phyloP scores from a whole-genome alignment of 1,140 invertebrate genomes.

The Notospermus geniculatus region DNA sequence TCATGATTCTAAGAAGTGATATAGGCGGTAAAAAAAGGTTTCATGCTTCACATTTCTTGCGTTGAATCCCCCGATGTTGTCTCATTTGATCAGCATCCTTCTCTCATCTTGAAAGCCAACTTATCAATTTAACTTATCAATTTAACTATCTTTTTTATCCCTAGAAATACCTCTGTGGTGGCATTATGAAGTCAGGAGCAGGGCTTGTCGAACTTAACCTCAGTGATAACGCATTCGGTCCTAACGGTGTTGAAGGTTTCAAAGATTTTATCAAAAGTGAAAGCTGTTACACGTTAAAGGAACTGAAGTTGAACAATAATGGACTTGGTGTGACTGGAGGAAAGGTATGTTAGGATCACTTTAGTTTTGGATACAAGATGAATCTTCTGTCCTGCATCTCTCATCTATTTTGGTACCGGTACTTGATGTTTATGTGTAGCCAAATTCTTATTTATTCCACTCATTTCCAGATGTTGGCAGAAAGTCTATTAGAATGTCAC shows the following conservation, averaged over 20 bases:
- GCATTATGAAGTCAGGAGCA: constrained; percentile 76
- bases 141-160: constrained; percentile 13
- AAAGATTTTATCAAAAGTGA: constrained; percentile 79
- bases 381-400: too few relatives aligned
- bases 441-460: too few relatives aligned
- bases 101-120: too few relatives aligned
- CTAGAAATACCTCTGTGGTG: constrained; percentile 74
- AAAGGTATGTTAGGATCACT: constrained; percentile 62
- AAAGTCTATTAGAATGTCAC: constrained; percentile 73
- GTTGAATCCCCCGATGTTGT: too few relatives aligned
- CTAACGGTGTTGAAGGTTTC: constrained; percentile 88
- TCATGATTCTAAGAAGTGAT: not conserved
- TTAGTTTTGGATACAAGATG: too few relatives aligned
- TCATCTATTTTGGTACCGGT: too few relatives aligned
- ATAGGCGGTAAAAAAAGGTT: not conserved
- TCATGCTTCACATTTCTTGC: too few relatives aligned
- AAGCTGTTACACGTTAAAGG: constrained; percentile 76
- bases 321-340: constrained; percentile 90
- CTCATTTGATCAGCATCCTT: too few relatives aligned
- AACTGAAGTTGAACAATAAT: constrained; percentile 89
- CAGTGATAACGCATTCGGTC: constrained; percentile 98
- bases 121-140: too few relatives aligned
- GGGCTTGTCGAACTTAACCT: constrained; percentile 83
- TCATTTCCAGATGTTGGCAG: constrained; percentile 72
- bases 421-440: too few relatives aligned